A percentile compares a stretch with the other conserved stretches of the same genome.
phyloP scores from a whole-genome alignment of 2,888 invertebrate species.

The Lycia hirtaria region DNA sequence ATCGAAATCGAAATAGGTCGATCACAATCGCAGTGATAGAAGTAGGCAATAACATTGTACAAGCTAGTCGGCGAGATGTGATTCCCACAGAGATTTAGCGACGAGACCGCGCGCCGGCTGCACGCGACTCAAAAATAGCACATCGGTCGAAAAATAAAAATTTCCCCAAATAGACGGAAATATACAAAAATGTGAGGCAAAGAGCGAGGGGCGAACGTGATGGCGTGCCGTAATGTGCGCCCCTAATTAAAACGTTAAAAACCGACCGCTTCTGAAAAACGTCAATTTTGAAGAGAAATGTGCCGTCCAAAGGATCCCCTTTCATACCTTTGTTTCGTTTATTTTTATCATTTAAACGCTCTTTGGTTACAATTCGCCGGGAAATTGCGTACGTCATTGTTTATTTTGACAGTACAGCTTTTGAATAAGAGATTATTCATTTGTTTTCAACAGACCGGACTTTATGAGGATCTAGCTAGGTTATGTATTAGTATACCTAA shows the following conservation, averaged over 20 bases:
- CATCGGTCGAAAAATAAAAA: constrained; percentile 85
- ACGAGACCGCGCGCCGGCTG: constrained; percentile 77
- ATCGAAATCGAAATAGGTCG: too few relatives aligned
- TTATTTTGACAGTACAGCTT: constrained; percentile 15
- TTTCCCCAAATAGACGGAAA: constrained; percentile 85
- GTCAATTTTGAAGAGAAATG: constrained; percentile 85
- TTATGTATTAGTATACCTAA: constrained; percentile 1
- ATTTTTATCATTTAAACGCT: constrained; percentile 72
- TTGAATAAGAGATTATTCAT: not conserved
- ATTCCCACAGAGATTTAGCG: constrained; percentile 85
- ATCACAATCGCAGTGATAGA: constrained; percentile 15
- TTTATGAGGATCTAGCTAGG: not conserved
- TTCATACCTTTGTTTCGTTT: constrained; percentile 74
- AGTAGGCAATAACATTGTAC: constrained; percentile 43
- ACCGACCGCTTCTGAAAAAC: constrained; percentile 83
- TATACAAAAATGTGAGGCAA: constrained; percentile 83
- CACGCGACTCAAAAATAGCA: constrained; percentile 83
- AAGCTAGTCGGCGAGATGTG: constrained; percentile 61
- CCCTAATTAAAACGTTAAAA: constrained; percentile 86
- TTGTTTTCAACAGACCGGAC: not conserved
- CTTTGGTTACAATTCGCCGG: constrained; percentile 65
- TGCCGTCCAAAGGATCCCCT: constrained; percentile 79
- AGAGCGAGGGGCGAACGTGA: constrained; percentile 83
- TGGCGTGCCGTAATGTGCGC: constrained; percentile 84
- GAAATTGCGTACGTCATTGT: constrained; percentile 45